These are phyloP conservation scores for Garrulus glandarius DNA, from an alignment of 2,797 vertebrate genomes.

Conservation along the genomic window DNA sequence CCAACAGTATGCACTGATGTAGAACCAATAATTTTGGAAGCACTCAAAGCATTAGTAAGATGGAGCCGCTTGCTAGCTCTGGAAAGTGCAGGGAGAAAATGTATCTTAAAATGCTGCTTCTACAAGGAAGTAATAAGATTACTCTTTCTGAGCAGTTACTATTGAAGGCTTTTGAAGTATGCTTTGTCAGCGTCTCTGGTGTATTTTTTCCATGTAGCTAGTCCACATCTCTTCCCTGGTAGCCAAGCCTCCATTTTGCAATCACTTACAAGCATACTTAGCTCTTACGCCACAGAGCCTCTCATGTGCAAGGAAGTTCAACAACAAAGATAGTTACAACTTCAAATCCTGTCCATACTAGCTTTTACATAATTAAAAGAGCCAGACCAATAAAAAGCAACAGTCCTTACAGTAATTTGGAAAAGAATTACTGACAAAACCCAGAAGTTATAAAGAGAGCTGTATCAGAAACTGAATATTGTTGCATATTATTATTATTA, in stretches of 20 bases:
- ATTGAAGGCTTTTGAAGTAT: not conserved
- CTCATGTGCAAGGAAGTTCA: not conserved
- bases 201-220: not conserved
- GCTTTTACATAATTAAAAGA: not conserved
- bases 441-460: not conserved
- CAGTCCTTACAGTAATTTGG: not conserved
- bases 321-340: not conserved
- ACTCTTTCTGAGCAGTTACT: not conserved
- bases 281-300: rapidly evolving
- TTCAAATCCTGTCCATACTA: not conserved
- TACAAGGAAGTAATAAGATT: not conserved
- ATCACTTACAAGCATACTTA: not conserved
- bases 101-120: not conserved
- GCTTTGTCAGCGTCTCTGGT: not conserved
- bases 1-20: not conserved
- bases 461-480: not conserved
- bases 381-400: not conserved
- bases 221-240: not conserved
- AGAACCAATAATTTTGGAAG: not conserved
- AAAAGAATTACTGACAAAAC: not conserved
- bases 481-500: not conserved
- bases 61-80: not conserved
- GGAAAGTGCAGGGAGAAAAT: not conserved
- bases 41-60: not conserved
- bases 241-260: not conserved